Evolutionary conservation across 2,797 vertebrate genomes (phyloP).

Genomic region (Cygnus olor): DNA sequence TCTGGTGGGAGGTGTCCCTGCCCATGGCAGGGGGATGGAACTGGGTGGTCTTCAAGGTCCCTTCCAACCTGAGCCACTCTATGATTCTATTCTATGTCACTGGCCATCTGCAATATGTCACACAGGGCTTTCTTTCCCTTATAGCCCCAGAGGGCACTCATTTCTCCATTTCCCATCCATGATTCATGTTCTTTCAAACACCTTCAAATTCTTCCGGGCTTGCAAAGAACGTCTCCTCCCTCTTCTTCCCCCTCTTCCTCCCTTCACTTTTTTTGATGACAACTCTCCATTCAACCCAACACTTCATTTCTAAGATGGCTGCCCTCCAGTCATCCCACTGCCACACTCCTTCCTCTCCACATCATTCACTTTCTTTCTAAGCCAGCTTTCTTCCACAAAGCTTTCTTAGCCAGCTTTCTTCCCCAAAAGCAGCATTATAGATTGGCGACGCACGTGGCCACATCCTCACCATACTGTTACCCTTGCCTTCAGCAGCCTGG

Average conservation of each 20-base stretch:
- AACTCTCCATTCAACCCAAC: background rate
- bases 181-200: background rate
- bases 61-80: no score
- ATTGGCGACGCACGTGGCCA: accelerated
- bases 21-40: no score
- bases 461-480: no score
- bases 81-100: no score
- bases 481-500: no score
- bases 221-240: background rate
- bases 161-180: background rate
- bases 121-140: background rate
- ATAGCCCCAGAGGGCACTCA: background rate
- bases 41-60: no score
- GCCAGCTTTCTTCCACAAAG: background rate
- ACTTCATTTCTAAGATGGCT: background rate
- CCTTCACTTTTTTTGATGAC: background rate
- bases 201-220: background rate
- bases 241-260: background rate
- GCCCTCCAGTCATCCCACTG: background rate
- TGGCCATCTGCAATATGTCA: background rate
- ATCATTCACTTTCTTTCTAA: background rate
- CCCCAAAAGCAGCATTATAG: background rate
- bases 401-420: no score
- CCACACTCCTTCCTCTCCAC: background rate
- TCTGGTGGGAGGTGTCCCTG: no score